Percentiles rank a stretch among this genome's conserved stretches.
Conservation (phyloP, 53 echinoderm and acorn worm species). For the Apostichopus leukothele region DNA sequence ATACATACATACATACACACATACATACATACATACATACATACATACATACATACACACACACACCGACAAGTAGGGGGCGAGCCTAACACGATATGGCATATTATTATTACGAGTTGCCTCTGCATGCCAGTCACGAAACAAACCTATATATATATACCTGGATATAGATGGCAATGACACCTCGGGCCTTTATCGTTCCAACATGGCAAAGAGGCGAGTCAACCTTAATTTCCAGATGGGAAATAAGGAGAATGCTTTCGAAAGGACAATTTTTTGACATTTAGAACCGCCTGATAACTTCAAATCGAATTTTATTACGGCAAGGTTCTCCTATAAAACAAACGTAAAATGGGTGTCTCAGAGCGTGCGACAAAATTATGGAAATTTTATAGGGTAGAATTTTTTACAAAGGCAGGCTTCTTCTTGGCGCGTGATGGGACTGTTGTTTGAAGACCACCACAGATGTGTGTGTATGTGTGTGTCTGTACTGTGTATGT, state of each 20-base stretch:
- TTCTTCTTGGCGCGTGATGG: background rate
- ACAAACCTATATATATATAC: background rate
- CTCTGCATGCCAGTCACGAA: background rate
- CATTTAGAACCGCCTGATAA: constrained; percentile 39
- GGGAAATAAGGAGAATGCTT: constrained; percentile 42
- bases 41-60: no score
- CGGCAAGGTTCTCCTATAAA: constrained; percentile 44
- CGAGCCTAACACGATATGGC: background rate
- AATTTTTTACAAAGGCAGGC: constrained; percentile 9
- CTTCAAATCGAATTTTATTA: constrained; percentile 51
- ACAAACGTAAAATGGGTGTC: constrained; percentile 41
- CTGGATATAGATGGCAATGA: constrained; percentile 2
- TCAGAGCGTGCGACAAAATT: constrained; percentile 50
- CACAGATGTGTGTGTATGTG: background rate
- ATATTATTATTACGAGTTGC: constrained; percentile 19
- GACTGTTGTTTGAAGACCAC: constrained; percentile 15
- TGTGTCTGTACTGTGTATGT: no score
- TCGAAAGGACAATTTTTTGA: constrained; percentile 52
- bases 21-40: no score
- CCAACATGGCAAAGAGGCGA: constrained; percentile 24
- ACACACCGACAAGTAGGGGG: no score
- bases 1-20: no score
- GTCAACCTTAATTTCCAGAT: constrained; percentile 38
- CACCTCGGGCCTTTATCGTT: constrained; percentile 44
- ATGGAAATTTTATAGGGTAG: constrained; percentile 46